Evolutionary conservation across 2,797 vertebrate genomes (phyloP), one percentile per base, ranked within the genome.

Genomic region (Kryptopterus vitreolus): DNA sequence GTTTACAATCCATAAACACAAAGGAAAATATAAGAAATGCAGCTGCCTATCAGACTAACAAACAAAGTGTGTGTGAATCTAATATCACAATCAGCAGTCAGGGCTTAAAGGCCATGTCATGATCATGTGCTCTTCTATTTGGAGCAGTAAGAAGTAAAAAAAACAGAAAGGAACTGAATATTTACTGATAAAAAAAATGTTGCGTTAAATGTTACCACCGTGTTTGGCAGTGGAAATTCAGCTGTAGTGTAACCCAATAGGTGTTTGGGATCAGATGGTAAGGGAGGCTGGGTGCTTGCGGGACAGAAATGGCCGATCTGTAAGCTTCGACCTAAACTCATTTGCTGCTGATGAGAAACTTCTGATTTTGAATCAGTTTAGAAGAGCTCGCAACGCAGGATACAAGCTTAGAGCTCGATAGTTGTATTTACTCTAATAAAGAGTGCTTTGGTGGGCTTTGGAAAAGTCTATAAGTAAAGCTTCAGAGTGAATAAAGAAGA

Each of bases 241-340:
- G 75, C 61, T 55, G 55, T 7, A 31, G 71, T 75, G 77, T 61
- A 92, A 93, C 91, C 89, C 90, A 91, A 92, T 91, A 92, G 91
- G 90, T 90, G 90, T 88, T 86, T 86, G 87, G 88, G 76, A 55
- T 89, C 83, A 90, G 90, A 91, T 91, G 90, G 89, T 87, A 88
- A 88, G 89, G 89, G 88, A 90, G 86, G 88, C 86, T 87, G 85
- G 83, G 85, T 83, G 82, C 86, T 55, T 55, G 70, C 29, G 6
- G 31, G 70, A 35, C 29, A 55, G 70, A 55, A 20, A 11, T n/a
- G 90, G 91, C 91, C 90, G 90, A 82, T 87, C 80, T 81, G 77
- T 72, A 70, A 71, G 81, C 87, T 89, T 89, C 87, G 83, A 91
- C 87, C 88, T 83, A 87, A 87, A 69, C 65, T 63, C 38, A 48